These are phyloP conservation scores for Tenualosa ilisha DNA, from an alignment of 2,797 vertebrate genomes.

Conservation along the genomic window DNA sequence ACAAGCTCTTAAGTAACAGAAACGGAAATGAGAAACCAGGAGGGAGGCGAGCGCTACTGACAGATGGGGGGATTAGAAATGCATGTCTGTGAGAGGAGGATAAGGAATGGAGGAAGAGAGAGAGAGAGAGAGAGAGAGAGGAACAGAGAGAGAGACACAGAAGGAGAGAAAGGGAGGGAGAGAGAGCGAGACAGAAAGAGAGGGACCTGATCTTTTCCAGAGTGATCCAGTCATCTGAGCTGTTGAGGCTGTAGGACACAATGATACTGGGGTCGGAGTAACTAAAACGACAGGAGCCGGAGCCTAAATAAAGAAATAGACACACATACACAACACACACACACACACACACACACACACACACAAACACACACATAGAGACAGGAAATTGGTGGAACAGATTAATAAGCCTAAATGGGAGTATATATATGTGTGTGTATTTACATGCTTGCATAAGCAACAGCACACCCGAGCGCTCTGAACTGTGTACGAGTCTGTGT, in stretches of 20 bases:
- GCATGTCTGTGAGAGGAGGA: conserved; percentile 18
- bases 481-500: not conserved
- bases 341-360: conserved; percentile 37
- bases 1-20: conserved; percentile 49
- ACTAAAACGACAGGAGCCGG: conserved; percentile 93
- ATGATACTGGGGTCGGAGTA: conserved; percentile 92
- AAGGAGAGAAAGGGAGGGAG: conserved; percentile 39
- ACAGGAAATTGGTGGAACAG: conserved; percentile 28
- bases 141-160: conserved; percentile 35
- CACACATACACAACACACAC: conserved; percentile 12
- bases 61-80: conserved; percentile 32
- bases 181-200: not conserved
- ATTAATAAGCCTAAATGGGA: not conserved
- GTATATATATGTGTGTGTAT: not conserved
- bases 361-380: conserved; percentile 40
- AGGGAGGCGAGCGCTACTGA: conserved; percentile 52
- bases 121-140: conserved; percentile 42
- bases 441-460: not conserved
- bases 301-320: conserved; percentile 75
- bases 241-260: conserved; percentile 87
- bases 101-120: conserved; percentile 33
- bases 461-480: not conserved
- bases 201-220: conserved; percentile 94
- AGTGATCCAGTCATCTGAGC: conserved; percentile 87
- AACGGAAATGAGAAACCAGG: conserved; percentile 63